Percentiles rank a stretch among this genome's conserved stretches.
These are phyloP conservation scores for Arvicanthis niloticus DNA, from an alignment of 2,113 vertebrate genomes.

Conservation along the genomic window DNA sequence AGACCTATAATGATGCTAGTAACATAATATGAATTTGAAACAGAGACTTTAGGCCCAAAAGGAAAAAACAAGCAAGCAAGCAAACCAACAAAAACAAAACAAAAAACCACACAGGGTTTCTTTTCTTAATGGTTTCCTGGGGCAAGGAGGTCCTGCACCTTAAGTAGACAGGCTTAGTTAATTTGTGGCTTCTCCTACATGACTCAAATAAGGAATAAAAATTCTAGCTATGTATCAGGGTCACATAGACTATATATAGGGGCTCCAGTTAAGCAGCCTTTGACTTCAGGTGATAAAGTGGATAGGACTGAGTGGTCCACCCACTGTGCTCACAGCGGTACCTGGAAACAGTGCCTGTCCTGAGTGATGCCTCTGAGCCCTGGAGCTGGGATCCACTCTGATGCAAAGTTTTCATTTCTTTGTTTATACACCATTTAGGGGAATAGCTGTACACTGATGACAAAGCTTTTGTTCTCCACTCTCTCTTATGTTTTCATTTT, in stretches of 20 bases:
- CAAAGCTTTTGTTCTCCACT: not conserved
- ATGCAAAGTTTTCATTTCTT: not conserved
- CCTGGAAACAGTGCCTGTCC: not conserved
- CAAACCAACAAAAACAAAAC: not conserved
- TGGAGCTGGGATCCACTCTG: not conserved
- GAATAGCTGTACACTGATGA: not conserved
- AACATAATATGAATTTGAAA: not conserved
- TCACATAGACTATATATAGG: not conserved
- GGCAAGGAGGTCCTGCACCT: not conserved
- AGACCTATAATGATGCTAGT: not conserved
- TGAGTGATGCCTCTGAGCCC: not conserved
- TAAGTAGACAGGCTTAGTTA: not conserved
- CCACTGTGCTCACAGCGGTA: too few relatives aligned
- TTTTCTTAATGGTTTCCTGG: not conserved
- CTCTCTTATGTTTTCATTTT: not conserved
- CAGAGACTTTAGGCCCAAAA: not conserved
- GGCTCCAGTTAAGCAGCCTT: not conserved
- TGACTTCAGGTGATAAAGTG: too few relatives aligned
- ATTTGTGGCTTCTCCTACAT: not conserved
- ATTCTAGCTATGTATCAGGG: too few relatives aligned
- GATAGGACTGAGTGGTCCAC: not conserved
- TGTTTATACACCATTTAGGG: not conserved
- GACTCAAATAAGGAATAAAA: not conserved
- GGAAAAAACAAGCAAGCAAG: too few relatives aligned
- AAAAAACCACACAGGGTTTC: too few relatives aligned